Conservation (phyloP, 2,113 vertebrate genomes). For the Tragulus kanchil region DNA sequence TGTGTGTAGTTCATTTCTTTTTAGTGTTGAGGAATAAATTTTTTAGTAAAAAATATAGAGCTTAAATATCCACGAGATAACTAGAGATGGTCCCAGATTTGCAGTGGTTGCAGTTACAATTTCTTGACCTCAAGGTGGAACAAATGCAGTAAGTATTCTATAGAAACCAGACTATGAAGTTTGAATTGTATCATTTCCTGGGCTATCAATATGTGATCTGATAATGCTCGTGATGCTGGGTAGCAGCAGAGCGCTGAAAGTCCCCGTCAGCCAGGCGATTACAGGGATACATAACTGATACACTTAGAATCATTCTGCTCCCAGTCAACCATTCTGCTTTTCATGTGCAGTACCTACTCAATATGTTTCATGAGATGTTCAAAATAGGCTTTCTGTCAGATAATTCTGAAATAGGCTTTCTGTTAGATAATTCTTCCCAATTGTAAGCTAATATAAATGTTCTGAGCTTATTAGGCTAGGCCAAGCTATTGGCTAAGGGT, state of each 20-base stretch:
- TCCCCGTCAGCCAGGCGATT: not conserved
- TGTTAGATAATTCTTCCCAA: not conserved
- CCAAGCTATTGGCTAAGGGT: not conserved
- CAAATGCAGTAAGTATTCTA: not conserved
- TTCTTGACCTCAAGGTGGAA: not conserved
- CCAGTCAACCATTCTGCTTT: not conserved
- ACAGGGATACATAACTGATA: not conserved
- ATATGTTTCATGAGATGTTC: not conserved
- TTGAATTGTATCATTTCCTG: not conserved
- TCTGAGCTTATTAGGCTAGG: not conserved
- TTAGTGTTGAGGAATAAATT: not conserved
- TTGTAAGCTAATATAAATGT: not conserved
- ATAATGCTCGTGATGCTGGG: not conserved
- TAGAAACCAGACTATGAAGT: not conserved
- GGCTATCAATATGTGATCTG: not conserved
- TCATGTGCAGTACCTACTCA: not conserved
- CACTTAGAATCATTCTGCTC: not conserved
- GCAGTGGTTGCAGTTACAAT: not conserved
- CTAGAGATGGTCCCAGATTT: not conserved
- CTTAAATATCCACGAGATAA: not conserved
- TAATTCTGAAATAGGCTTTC: not conserved
- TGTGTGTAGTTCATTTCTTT: not conserved
- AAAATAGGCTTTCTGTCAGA: no score
- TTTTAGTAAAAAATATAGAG: not conserved
- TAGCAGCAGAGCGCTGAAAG: not conserved